Conservation (phyloP, 2,113 vertebrate species). For the Salvelinus sp. region DNA sequence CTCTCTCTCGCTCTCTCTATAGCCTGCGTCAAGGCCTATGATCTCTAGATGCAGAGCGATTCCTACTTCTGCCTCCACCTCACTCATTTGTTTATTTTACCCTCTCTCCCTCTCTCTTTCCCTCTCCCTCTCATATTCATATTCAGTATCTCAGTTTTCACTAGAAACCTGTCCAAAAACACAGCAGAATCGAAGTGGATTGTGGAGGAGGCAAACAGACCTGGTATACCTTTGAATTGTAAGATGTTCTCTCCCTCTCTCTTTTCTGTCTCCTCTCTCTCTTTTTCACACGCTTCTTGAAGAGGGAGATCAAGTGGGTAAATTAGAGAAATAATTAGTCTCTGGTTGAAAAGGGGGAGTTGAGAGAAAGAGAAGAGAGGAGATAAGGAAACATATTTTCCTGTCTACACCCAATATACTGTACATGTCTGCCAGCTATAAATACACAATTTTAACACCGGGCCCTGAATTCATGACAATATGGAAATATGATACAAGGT, state of each 20-base stretch:
- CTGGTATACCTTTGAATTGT: conserved; percentile 42
- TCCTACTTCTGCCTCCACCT: background rate
- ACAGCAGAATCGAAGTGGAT: background rate
- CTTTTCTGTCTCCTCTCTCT: background rate
- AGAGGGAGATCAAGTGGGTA: conserved; percentile 41
- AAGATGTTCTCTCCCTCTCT: conserved; percentile 1
- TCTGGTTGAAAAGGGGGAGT: conserved; percentile 18
- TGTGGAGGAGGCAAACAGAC: background rate
- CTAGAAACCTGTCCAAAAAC: conserved; percentile 50
- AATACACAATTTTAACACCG: background rate
- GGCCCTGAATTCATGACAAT: background rate
- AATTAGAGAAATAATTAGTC: conserved; percentile 42
- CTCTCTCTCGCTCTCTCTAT: background rate
- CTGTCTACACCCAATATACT: conserved; percentile 16
- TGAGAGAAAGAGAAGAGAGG: conserved; percentile 15
- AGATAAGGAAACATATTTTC: conserved; percentile 8
- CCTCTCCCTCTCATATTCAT: conserved; percentile 12
- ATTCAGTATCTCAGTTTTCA: conserved; percentile 30
- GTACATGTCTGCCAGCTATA: conserved; percentile 26
- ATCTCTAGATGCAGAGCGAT: conserved; percentile 30
- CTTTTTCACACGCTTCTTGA: conserved; percentile 27
- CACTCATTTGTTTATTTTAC: conserved; percentile 1
- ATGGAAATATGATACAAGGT: conserved; percentile 10
- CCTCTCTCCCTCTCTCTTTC: background rate
- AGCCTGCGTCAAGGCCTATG: background rate